Evolutionary conservation across 2,113 vertebrate genomes (phyloP).

Genomic region (Alligator mississippiensis): DNA sequence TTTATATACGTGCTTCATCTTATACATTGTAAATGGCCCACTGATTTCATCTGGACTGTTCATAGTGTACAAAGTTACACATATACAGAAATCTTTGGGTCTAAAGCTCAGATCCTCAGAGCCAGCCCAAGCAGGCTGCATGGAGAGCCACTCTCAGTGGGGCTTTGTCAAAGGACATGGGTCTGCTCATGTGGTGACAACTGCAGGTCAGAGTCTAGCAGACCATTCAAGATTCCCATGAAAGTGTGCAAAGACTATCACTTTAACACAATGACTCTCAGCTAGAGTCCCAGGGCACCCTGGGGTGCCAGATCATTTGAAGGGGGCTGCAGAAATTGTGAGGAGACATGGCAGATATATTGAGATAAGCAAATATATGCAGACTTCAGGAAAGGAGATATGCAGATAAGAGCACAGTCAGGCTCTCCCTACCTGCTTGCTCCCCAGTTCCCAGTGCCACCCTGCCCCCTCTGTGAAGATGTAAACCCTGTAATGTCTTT

Average conservation of each 20-base stretch:
- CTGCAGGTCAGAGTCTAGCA: background rate
- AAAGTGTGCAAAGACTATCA: background rate
- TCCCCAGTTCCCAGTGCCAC: no score
- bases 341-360: no score
- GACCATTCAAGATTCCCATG: background rate
- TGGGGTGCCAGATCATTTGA: no score
- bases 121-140: background rate
- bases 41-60: background rate
- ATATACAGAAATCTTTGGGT: background rate
- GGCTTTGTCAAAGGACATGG: background rate
- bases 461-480: no score
- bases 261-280: background rate
- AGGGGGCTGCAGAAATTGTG: no score
- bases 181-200: background rate
- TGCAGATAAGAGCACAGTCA: no score
- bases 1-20: background rate
- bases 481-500: no score
- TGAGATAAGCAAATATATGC: no score
- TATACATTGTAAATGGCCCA: rapidly evolving
- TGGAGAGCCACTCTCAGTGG: rapidly evolving
- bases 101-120: background rate
- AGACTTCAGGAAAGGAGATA: no score
- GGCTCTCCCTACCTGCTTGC: no score
- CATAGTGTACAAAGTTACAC: background rate
- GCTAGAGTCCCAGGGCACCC: no score